A percentile compares a stretch with the other conserved stretches of the same genome.
Conservation (phyloP, 2,797 vertebrate genomes). For the Periophthalmus magnuspinnatus region DNA sequence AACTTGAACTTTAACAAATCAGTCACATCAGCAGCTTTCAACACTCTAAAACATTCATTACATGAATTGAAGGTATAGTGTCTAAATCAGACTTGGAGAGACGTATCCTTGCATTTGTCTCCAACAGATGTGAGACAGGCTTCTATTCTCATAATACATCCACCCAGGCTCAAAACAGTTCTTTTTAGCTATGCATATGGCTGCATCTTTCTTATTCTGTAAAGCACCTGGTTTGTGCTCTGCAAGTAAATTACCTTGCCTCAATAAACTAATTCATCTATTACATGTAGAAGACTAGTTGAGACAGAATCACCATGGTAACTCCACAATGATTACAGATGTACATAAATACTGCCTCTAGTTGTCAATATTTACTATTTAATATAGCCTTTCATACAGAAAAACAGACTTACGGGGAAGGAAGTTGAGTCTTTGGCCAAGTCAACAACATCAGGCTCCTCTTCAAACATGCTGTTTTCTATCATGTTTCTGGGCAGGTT, state of each 20-base stretch:
- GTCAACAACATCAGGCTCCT: slow-evolving; percentile 94
- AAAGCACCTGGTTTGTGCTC: too few species aligned
- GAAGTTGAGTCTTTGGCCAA: slow-evolving; percentile 89
- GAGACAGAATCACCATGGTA: not conserved
- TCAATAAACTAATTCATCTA: not conserved
- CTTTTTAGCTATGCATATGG: too few species aligned
- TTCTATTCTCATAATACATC: too few species aligned
- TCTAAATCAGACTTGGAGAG: too few species aligned
- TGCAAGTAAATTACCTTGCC: not conserved
- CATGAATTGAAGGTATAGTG: too few species aligned
- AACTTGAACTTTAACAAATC: too few species aligned
- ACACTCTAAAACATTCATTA: too few species aligned
- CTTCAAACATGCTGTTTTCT: slow-evolving; percentile 99
- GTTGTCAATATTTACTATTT: not conserved
- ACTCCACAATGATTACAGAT: not conserved
- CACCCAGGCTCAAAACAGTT: too few species aligned
- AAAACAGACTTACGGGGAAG: slow-evolving; percentile 74
- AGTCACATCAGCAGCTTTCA: too few species aligned
- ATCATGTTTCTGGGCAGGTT: slow-evolving; percentile 97
- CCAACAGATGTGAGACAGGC: too few species aligned
- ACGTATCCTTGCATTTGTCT: too few species aligned
- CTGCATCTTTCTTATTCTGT: too few species aligned
- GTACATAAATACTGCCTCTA: not conserved
- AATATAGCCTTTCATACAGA: not conserved
- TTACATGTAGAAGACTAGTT: not conserved